A percentile compares a stretch with the other conserved stretches of the same genome.
Conservation (phyloP, 1,140 invertebrate species). For the Drosophila sp. region DNA sequence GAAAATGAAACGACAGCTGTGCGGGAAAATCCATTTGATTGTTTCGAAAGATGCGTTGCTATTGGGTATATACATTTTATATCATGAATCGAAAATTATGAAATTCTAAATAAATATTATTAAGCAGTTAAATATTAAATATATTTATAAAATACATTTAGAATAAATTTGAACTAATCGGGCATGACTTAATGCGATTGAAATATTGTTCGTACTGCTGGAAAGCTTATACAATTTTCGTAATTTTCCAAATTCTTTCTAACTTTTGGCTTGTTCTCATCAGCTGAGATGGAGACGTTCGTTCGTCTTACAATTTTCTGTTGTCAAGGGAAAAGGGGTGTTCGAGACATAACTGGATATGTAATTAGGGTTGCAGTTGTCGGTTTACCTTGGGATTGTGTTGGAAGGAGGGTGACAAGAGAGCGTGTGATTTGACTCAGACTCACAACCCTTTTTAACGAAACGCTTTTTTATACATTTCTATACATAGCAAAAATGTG, state of each 20-base stretch:
- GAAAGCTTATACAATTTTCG: too few species aligned
- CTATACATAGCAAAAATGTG: not conserved
- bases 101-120: too few species aligned
- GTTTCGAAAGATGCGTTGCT: conserved; percentile 16
- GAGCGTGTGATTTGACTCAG: conserved; percentile 30
- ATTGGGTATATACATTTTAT: conserved; percentile 22
- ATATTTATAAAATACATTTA: too few species aligned
- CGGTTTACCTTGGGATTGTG: conserved; percentile 30
- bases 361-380: conserved; percentile 71
- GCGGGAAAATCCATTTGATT: conserved; percentile 24
- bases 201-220: too few species aligned
- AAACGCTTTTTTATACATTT: not conserved
- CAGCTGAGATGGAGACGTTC: not conserved
- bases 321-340: conserved; percentile 37
- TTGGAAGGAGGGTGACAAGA: conserved; percentile 46
- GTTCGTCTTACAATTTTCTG: conserved; percentile 27
- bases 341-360: conserved; percentile 14
- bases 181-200: too few species aligned
- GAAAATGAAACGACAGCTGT: conserved; percentile 66
- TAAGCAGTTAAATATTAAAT: too few species aligned
- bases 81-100: not conserved
- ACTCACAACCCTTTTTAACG: conserved; percentile 7
- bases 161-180: too few species aligned
- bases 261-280: not conserved
- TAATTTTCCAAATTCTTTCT: too few species aligned